phyloP scores from a whole-genome alignment of 2,888 invertebrate genomes.

The Drosophila subsilvestris region DNA sequence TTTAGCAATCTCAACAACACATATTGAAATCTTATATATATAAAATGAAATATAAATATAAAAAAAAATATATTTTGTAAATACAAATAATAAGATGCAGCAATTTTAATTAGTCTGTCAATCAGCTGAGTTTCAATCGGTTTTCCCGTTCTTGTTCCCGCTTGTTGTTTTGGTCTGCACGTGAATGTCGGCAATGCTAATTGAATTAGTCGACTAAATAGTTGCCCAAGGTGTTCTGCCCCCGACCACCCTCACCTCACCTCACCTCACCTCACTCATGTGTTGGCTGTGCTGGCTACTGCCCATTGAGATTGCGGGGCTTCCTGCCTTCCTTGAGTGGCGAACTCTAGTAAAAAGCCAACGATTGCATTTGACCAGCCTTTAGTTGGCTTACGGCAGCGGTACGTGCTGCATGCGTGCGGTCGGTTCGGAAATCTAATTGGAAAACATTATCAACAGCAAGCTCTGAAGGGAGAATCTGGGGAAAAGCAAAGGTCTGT shows the following conservation, averaged over 20 bases:
- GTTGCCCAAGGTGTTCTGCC: slow-evolving; percentile 64
- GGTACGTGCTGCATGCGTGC: slow-evolving; percentile 73
- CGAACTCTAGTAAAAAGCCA: slow-evolving; percentile 53
- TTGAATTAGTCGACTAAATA: slow-evolving; percentile 71
- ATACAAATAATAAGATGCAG: slow-evolving; percentile 69
- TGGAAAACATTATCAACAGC: neutral
- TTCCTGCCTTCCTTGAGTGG: slow-evolving; percentile 45
- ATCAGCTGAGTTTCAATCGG: slow-evolving; percentile 68
- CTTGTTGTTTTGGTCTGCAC: slow-evolving; percentile 47
- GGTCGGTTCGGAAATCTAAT: slow-evolving; percentile 56
- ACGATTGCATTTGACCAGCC: slow-evolving; percentile 59
- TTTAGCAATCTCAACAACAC: slow-evolving; percentile 58
- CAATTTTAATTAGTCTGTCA: slow-evolving; percentile 71
- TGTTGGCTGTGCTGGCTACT: slow-evolving; percentile 23
- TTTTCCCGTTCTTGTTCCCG: slow-evolving; percentile 3
- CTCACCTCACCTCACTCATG: neutral
- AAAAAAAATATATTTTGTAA: slow-evolving; percentile 66
- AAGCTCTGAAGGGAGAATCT: too few species aligned
- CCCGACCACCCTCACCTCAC: slow-evolving; percentile 5
- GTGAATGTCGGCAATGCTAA: slow-evolving; percentile 64
- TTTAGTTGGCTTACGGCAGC: slow-evolving; percentile 80
- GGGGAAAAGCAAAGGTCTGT: slow-evolving; percentile 44
- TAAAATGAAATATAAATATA: slow-evolving; percentile 29
- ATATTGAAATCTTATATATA: slow-evolving; percentile 26
- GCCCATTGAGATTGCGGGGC: slow-evolving; percentile 55